Evolutionary conservation across 2,113 vertebrate genomes (phyloP).

Genomic region (Coptodon bakossiorum): DNA sequence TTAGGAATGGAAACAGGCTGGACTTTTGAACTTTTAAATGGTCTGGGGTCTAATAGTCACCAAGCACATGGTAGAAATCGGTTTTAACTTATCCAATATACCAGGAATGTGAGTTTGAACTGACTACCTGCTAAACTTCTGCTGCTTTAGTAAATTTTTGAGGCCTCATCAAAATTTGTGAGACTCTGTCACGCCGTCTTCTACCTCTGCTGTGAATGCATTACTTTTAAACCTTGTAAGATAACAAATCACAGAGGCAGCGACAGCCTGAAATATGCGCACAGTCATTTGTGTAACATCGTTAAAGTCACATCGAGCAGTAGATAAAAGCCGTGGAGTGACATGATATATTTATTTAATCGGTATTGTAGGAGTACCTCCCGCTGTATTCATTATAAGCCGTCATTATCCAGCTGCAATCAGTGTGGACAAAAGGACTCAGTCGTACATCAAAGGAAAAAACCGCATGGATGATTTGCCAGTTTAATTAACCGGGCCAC

Average conservation of each 20-base stretch:
- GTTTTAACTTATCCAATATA: not conserved
- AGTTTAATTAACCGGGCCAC: slow-evolving; percentile 4
- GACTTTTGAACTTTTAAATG: not conserved
- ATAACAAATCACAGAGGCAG: not conserved
- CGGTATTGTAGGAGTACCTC: not conserved
- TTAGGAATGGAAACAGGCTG: not conserved
- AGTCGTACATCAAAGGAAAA: not conserved
- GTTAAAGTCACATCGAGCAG: not conserved
- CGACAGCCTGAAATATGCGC: not conserved
- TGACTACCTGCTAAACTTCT: not conserved
- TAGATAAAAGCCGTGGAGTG: not conserved
- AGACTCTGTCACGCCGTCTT: not conserved
- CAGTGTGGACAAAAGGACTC: slow-evolving; percentile 8
- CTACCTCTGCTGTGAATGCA: not conserved
- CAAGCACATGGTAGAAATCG: not conserved
- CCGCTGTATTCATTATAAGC: not conserved
- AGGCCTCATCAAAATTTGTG: not conserved
- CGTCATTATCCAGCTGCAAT: not conserved
- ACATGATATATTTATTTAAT: not conserved
- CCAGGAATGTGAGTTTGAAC: not conserved
- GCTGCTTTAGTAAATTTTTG: not conserved
- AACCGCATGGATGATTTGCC: slow-evolving; percentile 20
- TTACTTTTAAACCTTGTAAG: not conserved
- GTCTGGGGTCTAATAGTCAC: not conserved
- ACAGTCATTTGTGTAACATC: not conserved